Base-by-base conservation (phyloP, 2,888 invertebrate genomes). In the Nemotelus nigrinus region DNA sequence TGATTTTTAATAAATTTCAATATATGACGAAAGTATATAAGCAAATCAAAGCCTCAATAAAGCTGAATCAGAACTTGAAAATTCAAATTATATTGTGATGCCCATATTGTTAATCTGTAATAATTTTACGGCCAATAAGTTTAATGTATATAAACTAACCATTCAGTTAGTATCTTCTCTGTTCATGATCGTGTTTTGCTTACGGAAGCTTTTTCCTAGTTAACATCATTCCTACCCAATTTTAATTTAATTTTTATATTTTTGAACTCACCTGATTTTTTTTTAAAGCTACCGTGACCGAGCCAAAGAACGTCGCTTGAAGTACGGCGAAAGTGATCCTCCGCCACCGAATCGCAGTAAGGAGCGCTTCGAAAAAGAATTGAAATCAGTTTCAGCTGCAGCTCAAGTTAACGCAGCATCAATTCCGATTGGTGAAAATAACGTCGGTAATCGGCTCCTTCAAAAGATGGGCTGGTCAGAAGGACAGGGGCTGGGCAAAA, bases 401-500 rank as follows among this genome's bases (percentile, higher is more conserved):
- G 82, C 82, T 50, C 82, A 88, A 83, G 87, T 83, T 84, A 88
- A 58, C 85, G 85, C 83, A 3, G 84, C 87, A 0, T 83, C 84
- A 8, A 79, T 84, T 83, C 87, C 87, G 5, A 90, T 97, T 83
- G 89, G 95, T 82, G 92, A 94, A 0, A 96, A 95, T 82, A 98
- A 98, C 82, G 95, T 98, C 78, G 99, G 99, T 5, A 98, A 95
- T 85, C 94, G 96, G 84, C 89, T 99, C 86, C 87, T 99, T 80
- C 97, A 99, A 87, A 97, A 97, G 88, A 99, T 99, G 99, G 99
- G 99, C 3, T 99, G 99, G 99, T 94, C 94, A 4, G 97, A 97
- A 85, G 99, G 99, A 0, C 93, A 96, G 88, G 99, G 99, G 0
- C 88, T 99, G 43, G 99, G 99, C 0, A 95, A 95, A 85, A 91